Conservation (phyloP, 2,797 vertebrate genomes). For the Aldrovandia affinis region DNA sequence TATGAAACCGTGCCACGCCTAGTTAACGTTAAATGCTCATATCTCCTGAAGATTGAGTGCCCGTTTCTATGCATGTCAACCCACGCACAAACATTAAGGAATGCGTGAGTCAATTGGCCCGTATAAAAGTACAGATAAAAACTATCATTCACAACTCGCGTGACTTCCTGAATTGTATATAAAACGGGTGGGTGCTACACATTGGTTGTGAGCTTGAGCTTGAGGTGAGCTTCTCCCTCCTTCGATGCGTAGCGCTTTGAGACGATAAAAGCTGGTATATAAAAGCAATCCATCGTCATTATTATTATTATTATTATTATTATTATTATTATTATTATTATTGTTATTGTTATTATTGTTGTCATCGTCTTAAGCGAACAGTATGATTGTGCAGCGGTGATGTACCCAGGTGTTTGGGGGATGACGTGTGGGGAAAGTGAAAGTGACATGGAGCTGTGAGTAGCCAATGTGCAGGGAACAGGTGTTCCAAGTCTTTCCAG, state of each 20-base stretch:
- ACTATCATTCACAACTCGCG: not conserved
- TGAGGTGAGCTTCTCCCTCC: not conserved
- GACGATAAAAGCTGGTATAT: not conserved
- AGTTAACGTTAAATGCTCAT: not conserved
- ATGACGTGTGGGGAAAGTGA: constrained; percentile 7
- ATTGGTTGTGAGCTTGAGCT: not conserved
- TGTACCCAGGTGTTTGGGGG: not conserved
- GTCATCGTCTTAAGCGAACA: not conserved
- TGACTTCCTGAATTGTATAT: not conserved
- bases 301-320: too few relatives aligned
- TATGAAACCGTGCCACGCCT: constrained; percentile 3
- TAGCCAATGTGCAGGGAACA: constrained; percentile 21
- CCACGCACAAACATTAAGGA: not conserved
- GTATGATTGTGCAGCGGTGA: not conserved
- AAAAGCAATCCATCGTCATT: not conserved
- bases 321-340: too few relatives aligned
- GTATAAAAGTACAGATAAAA: not conserved
- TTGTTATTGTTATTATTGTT: too few relatives aligned
- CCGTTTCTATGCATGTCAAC: not conserved
- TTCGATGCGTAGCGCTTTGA: not conserved
- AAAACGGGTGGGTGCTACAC: not conserved
- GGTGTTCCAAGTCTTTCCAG: constrained; percentile 60
- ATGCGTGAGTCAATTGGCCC: not conserved
- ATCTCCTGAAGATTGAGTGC: not conserved
- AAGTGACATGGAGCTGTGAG: not conserved